Evolutionary conservation across 2,797 vertebrate genomes (phyloP).

Genomic region (Prionace glauca): DNA sequence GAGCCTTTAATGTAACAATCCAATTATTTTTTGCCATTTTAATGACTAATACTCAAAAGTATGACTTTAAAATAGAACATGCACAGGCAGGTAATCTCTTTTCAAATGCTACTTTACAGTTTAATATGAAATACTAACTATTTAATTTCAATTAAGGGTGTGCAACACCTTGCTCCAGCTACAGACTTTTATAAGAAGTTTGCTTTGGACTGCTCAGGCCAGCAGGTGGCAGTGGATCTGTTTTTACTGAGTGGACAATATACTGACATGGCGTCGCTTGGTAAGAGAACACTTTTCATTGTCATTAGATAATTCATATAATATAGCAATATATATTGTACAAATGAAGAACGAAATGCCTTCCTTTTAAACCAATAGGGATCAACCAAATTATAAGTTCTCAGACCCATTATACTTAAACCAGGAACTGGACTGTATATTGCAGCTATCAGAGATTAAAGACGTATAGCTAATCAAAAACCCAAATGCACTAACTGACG

Average conservation of each 20-base stretch:
- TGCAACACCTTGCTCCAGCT: conserved; percentile 89
- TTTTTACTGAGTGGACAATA: conserved; percentile 95
- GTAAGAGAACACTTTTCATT: conserved; percentile 56
- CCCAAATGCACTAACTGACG: neutral
- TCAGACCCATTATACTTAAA: neutral
- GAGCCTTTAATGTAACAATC: neutral
- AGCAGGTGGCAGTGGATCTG: conserved; percentile 91
- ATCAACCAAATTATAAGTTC: neutral
- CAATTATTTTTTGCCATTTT: neutral
- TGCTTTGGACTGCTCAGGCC: conserved; percentile 94
- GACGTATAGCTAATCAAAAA: neutral
- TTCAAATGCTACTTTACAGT: neutral
- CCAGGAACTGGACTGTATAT: neutral
- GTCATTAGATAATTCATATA: neutral
- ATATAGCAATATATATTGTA: neutral
- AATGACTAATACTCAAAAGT: neutral
- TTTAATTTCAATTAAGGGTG: conserved; percentile 61
- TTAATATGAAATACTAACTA: neutral
- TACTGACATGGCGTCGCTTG: conserved; percentile 85
- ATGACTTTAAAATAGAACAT: neutral
- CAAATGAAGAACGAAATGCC: neutral
- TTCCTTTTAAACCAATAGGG: neutral
- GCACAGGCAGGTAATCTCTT: neutral
- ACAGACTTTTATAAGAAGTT: conserved; percentile 98
- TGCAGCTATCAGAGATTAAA: neutral